Conservation (phyloP, 2,797 vertebrate genomes). For the Neoniphon sammara region DNA sequence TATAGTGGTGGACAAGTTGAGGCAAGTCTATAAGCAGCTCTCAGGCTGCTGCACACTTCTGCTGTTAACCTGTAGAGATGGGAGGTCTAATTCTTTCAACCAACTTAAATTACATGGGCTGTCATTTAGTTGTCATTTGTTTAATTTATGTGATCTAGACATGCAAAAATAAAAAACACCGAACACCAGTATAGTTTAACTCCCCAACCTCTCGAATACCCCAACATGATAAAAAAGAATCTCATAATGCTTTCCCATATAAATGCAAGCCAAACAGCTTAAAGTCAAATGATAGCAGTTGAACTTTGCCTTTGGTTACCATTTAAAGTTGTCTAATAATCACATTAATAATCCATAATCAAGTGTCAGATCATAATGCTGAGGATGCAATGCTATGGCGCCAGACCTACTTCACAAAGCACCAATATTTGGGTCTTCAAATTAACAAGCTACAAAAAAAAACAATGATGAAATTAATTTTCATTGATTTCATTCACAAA, state of each 20-base stretch:
- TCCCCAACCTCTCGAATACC: neutral
- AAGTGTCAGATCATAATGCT: neutral
- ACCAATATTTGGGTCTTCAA: neutral
- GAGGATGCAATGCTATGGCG: neutral
- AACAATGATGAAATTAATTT: neutral
- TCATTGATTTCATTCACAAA: no score
- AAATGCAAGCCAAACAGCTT: no score
- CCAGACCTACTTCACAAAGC: neutral
- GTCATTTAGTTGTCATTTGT: neutral
- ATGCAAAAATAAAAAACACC: conserved; percentile 7
- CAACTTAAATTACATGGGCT: neutral
- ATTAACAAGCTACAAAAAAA: conserved; percentile 1
- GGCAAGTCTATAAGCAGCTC: conserved; percentile 63
- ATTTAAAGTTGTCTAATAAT: no score
- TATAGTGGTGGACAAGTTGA: conserved; percentile 62
- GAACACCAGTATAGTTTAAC: neutral
- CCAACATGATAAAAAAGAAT: no score
- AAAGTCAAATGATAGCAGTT: no score
- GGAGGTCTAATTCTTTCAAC: neutral
- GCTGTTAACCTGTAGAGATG: conserved; percentile 11
- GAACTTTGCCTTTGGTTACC: no score
- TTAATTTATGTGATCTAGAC: neutral
- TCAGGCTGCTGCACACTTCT: conserved; percentile 17
- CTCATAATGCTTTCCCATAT: no score
- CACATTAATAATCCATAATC: no score